phyloP scores from a whole-genome alignment of 2,113 vertebrate genomes.

The Poecilia latipinna region DNA sequence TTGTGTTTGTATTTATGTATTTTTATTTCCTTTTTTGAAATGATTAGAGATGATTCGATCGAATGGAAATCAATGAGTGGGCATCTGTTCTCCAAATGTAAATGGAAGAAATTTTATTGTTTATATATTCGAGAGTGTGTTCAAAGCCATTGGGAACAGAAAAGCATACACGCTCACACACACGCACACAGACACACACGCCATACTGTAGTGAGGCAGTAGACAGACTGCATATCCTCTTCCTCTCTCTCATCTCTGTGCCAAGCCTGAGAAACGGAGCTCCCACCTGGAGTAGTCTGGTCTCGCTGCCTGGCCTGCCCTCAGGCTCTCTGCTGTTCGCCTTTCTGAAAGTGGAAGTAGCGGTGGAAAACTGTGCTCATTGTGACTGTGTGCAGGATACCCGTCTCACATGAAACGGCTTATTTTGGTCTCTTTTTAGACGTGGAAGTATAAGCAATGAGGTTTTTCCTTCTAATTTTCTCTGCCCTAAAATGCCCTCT shows the following conservation, averaged over 20 bases:
- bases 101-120: neutral
- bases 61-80: neutral
- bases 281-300: conserved; percentile 75
- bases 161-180: neutral
- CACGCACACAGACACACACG: neutral
- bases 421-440: conserved; percentile 41
- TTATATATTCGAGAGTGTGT: conserved; percentile 2
- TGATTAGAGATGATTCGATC: neutral
- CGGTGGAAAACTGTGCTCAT: conserved; percentile 22
- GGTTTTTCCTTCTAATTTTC: conserved; percentile 7
- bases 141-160: conserved; percentile 2
- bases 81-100: neutral
- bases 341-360: conserved; percentile 17
- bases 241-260: conserved; percentile 58
- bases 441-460: conserved; percentile 5
- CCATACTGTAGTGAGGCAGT: conserved; percentile 43
- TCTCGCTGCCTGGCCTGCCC: conserved; percentile 64
- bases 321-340: conserved; percentile 40
- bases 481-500: conserved; percentile 31
- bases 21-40: neutral
- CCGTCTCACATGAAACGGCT: conserved; percentile 15
- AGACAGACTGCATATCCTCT: conserved; percentile 48
- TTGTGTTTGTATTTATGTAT: neutral
- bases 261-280: conserved; percentile 59
- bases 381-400: conserved; percentile 31